These are phyloP conservation scores for Smithornis capensis DNA, from an alignment of 2,113 vertebrate genomes.

Conservation along the genomic window DNA sequence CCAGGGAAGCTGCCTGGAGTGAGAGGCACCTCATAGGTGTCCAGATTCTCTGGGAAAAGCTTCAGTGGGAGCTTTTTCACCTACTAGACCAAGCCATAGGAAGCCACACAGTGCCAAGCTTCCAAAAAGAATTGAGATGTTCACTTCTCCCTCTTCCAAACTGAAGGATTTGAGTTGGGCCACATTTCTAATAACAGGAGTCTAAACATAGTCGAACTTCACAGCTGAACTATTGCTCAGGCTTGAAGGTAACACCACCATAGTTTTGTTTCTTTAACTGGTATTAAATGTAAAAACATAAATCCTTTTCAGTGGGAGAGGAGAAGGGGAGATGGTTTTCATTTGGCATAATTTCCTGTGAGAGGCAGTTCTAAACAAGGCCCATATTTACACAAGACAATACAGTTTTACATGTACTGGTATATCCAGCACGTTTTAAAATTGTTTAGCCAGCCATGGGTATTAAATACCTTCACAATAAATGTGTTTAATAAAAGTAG, in stretches of 20 bases:
- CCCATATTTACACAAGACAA: constrained; percentile 76
- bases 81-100: background rate
- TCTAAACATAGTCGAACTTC: constrained; percentile 43
- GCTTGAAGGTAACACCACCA: constrained; percentile 46
- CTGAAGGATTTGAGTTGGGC: background rate
- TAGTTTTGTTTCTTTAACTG: constrained; percentile 70
- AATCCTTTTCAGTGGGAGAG: constrained; percentile 69
- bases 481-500: constrained; percentile 79
- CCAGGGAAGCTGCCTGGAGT: background rate
- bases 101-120: background rate
- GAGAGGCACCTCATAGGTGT: background rate
- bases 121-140: background rate
- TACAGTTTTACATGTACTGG: constrained; percentile 69
- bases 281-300: constrained; percentile 78
- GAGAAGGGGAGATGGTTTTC: constrained; percentile 79
- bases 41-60: background rate
- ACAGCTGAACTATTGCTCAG: constrained; percentile 61
- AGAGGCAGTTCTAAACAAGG: constrained; percentile 72
- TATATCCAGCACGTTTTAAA: constrained; percentile 68
- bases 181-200: constrained; percentile 36
- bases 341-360: constrained; percentile 83
- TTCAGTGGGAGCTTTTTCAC: background rate
- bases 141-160: constrained; percentile 27
- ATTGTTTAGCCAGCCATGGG: constrained; percentile 64
- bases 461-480: constrained; percentile 70